phyloP scores from a whole-genome alignment of 2,888 invertebrate genomes.

The Listrodromus nycthemerus region DNA sequence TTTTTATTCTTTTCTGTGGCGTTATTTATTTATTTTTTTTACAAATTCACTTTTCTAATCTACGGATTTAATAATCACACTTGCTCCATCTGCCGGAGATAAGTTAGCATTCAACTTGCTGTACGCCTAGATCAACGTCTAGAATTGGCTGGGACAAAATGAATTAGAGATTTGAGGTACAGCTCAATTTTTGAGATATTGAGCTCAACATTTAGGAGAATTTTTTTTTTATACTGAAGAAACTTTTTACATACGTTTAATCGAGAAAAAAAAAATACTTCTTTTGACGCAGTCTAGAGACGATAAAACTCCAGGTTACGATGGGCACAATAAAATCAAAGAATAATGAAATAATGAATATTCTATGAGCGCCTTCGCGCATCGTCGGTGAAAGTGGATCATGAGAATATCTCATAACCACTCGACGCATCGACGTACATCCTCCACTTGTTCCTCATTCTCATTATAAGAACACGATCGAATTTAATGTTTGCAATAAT shows the following conservation, averaged over 20 bases:
- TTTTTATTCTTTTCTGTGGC: background rate
- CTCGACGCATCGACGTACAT: constrained; percentile 7
- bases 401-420: constrained; percentile 51
- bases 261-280: too few relatives aligned
- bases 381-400: constrained; percentile 57
- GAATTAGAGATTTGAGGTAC: background rate
- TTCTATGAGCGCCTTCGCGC: constrained; percentile 34
- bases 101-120: constrained; percentile 2
- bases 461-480: background rate
- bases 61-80: constrained; percentile 32
- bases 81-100: constrained; percentile 42
- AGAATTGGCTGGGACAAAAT: background rate
- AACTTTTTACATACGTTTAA: too few relatives aligned
- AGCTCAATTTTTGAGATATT: too few relatives aligned
- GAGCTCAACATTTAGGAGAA: too few relatives aligned
- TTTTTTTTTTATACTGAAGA: too few relatives aligned
- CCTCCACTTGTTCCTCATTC: background rate
- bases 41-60: constrained; percentile 4
- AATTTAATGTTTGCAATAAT: background rate
- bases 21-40: background rate
- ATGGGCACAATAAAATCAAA: background rate
- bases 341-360: constrained; percentile 59
- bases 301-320: background rate
- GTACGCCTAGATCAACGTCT: constrained; percentile 13
- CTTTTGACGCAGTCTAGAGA: too few relatives aligned